phyloP scores from a whole-genome alignment of 2,113 vertebrate species.

The Psettodes erumei region DNA sequence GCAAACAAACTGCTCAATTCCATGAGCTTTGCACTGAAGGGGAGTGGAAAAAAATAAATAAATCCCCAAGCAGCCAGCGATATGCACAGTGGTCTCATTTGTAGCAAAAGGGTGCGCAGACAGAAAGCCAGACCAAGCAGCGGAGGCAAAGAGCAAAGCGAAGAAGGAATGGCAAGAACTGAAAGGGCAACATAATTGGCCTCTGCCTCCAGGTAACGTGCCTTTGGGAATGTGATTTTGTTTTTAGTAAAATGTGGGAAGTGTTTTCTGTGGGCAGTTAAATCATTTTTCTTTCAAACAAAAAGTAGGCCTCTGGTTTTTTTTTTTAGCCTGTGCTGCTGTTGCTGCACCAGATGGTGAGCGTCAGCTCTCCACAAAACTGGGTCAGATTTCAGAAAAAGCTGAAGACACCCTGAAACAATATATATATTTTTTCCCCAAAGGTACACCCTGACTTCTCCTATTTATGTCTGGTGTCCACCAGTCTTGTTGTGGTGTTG shows the following conservation, averaged over 20 bases:
- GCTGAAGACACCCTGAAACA: conserved; percentile 9
- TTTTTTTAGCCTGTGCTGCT: conserved; percentile 27
- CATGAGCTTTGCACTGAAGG: conserved; percentile 42
- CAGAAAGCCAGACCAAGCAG: conserved; percentile 33
- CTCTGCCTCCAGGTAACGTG: conserved; percentile 20
- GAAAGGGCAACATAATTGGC: neutral
- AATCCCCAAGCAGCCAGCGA: conserved; percentile 17
- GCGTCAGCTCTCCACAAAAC: conserved; percentile 33
- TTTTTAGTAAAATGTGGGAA: neutral
- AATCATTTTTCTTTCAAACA: conserved; percentile 5
- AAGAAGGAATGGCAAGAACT: neutral
- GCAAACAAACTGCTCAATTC: conserved; percentile 55
- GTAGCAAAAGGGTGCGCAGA: conserved; percentile 33
- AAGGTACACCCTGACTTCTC: neutral
- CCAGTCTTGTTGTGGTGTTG: too few species aligned
- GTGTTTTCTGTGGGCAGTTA: neutral
- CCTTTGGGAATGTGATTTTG: conserved; percentile 7
- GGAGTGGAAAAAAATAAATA: conserved; percentile 20
- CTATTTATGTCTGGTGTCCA: neutral
- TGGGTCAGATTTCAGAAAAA: conserved; percentile 55
- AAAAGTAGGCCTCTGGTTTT: conserved; percentile 37
- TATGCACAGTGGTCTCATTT: conserved; percentile 51
- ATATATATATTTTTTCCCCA: neutral
- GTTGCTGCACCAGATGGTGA: conserved; percentile 46
- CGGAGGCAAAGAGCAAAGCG: conserved; percentile 28